Evolutionary conservation across 1,140 invertebrate genomes (phyloP).

Genomic region (Ceratina australensis): DNA sequence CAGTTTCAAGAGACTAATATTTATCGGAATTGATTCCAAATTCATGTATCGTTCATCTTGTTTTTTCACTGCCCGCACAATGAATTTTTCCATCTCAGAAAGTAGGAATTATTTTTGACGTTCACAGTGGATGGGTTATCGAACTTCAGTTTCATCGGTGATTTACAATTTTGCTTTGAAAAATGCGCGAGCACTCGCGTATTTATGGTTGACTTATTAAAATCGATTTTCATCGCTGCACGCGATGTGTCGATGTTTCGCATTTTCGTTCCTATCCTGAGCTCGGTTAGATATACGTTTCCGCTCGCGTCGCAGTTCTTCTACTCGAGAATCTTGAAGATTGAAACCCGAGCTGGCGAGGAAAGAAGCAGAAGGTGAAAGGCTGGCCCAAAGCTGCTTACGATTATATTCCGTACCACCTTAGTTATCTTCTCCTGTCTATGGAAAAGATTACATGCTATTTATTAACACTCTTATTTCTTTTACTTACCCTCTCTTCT

Average conservation of each 20-base stretch:
- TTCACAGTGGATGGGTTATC: neutral
- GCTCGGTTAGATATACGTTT: neutral
- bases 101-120: constrained; percentile 16
- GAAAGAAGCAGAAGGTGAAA: neutral
- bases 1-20: no score
- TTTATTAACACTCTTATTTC: no score
- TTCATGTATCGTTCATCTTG: no score
- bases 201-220: constrained; percentile 26
- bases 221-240: constrained; percentile 23
- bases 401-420: no score
- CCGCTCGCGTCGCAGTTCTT: neutral
- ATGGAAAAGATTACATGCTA: no score
- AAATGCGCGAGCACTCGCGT: constrained; percentile 8
- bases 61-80: no score
- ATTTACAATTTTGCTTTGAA: constrained; percentile 9
- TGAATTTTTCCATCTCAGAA: neutral
- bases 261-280: no score
- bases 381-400: no score
- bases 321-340: neutral
- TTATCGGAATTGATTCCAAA: no score
- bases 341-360: neutral
- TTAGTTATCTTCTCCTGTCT: no score
- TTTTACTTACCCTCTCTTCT: no score
- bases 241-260: neutral
- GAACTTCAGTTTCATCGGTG: neutral